Conservation (phyloP, 2,113 vertebrate species). For the Hirundichthys speculiger region DNA sequence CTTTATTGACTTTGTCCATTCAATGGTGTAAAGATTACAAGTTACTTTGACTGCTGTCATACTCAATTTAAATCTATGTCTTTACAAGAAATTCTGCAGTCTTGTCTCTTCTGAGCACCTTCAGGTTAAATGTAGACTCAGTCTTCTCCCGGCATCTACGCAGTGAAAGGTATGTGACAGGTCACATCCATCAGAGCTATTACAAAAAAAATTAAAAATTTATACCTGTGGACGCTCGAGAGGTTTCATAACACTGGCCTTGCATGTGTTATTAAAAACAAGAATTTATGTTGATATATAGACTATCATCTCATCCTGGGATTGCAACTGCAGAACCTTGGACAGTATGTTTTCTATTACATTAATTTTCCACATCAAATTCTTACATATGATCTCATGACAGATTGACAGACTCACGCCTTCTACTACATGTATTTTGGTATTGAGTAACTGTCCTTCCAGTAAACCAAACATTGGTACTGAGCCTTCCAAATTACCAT, state of each 20-base stretch:
- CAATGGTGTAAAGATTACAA: neutral
- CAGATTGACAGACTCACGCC: constrained; percentile 20
- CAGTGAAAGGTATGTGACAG: constrained; percentile 1
- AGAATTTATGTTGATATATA: constrained; percentile 4
- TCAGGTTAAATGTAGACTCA: constrained; percentile 7
- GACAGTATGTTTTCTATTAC: constrained; percentile 27
- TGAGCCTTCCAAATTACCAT: constrained; percentile 75
- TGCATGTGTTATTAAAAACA: constrained; percentile 8
- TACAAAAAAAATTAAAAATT: constrained; percentile 17
- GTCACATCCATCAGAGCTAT: constrained; percentile 34
- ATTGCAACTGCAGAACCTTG: neutral
- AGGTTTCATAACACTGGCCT: neutral
- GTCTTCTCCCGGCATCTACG: constrained; percentile 5
- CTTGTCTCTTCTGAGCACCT: constrained; percentile 7
- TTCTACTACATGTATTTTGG: constrained; percentile 33
- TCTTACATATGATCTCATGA: constrained; percentile 38
- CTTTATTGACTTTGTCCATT: neutral
- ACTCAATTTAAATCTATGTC: no score
- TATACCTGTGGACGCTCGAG: neutral
- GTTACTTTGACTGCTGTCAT: no score
- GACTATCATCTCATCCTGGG: neutral
- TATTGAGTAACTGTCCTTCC: constrained; percentile 38
- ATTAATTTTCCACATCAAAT: neutral
- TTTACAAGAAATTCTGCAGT: neutral
- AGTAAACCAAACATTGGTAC: constrained; percentile 59